These are phyloP conservation scores for Hyaena hyaena DNA, from an alignment of 2,113 vertebrate species.

Conservation along the genomic window DNA sequence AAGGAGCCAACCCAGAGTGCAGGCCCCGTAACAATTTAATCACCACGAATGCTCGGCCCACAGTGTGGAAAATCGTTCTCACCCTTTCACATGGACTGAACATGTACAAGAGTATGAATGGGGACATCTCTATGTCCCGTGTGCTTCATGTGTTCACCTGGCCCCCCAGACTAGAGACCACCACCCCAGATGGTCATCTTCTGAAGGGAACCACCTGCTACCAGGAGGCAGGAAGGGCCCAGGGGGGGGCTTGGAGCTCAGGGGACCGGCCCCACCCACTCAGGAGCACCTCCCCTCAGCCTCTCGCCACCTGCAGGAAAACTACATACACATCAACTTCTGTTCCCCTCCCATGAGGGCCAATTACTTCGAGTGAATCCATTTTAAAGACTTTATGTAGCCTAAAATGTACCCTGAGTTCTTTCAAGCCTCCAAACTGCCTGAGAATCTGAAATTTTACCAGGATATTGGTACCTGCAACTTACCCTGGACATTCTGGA, in stretches of 20 bases:
- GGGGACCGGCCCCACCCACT: not conserved
- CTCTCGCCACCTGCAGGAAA: not conserved
- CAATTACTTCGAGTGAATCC: not conserved
- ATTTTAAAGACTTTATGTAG: not conserved
- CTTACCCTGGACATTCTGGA: not conserved
- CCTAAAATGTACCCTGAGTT: not conserved
- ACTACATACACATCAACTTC: not conserved
- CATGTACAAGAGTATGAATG: not conserved
- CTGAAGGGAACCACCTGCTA: not conserved
- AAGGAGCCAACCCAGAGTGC: not conserved
- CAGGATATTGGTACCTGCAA: constrained; percentile 18
- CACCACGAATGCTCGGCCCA: not conserved
- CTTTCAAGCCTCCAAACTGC: not conserved
- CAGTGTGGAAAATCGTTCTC: not conserved
- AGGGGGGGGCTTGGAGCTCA: not conserved
- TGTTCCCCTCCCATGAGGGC: not conserved
- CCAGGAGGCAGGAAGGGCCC: not conserved
- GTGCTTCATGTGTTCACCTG: not conserved
- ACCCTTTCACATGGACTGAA: not conserved
- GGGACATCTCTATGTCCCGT: not conserved
- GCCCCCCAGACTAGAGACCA: not conserved
- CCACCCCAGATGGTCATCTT: not conserved
- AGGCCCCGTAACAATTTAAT: not conserved
- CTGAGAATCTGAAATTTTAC: constrained; percentile 25
- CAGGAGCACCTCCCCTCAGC: not conserved